Evolutionary conservation across 2,888 invertebrate genomes (phyloP).

Genomic region (Ethmia dodecea): DNA sequence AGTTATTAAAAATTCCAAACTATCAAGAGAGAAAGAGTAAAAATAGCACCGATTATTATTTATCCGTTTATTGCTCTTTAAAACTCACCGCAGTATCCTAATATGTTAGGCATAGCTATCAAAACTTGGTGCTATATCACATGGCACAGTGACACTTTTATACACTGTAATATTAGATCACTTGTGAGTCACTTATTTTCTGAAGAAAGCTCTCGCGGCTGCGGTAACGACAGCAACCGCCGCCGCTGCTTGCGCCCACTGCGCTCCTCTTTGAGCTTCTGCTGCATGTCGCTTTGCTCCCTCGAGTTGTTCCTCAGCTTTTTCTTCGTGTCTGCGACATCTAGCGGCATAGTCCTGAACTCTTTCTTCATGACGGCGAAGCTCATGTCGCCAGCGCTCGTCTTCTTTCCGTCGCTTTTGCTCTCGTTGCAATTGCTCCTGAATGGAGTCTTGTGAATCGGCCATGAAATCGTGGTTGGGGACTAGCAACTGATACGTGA

Average conservation of each 20-base stretch:
- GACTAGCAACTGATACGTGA: not conserved
- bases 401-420: not conserved
- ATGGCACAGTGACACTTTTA: not conserved
- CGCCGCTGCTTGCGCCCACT: not conserved
- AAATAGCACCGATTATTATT: not conserved
- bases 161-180: not conserved
- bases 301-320: not conserved
- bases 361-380: not conserved
- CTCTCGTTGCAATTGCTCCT: not conserved
- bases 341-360: not conserved
- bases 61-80: not conserved
- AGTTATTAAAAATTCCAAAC: not conserved
- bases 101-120: not conserved
- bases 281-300: not conserved
- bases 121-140: not conserved
- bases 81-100: not conserved
- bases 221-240: not conserved
- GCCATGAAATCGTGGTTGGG: not conserved
- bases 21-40: not conserved
- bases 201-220: not conserved
- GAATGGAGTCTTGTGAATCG: not conserved
- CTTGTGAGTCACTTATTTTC: not conserved
- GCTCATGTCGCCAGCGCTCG: not conserved
- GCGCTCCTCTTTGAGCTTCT: not conserved
- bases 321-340: not conserved